phyloP scores from a whole-genome alignment of 2,113 vertebrate genomes.

The Oncorhynchus gorbuscha region DNA sequence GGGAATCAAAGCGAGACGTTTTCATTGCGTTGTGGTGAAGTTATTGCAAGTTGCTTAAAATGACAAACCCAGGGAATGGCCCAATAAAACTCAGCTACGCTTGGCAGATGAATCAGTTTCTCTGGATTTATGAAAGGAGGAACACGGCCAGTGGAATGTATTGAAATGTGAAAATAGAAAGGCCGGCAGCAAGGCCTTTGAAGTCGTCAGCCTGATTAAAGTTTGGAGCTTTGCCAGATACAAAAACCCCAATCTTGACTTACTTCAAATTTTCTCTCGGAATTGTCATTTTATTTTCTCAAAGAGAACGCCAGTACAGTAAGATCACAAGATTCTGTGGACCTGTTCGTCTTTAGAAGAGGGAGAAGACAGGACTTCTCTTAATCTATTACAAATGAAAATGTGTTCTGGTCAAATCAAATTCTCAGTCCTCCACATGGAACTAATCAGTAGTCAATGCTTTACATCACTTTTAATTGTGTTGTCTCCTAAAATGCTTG shows the following conservation, averaged over 20 bases:
- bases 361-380: constrained; percentile 23
- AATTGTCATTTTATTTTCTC: constrained; percentile 6
- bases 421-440: constrained; percentile 52
- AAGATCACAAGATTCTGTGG: constrained; percentile 18
- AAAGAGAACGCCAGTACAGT: constrained; percentile 21
- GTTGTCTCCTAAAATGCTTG: constrained; percentile 54
- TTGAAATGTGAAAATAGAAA: constrained; percentile 32
- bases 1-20: constrained; percentile 47
- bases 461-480: constrained; percentile 55
- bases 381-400: constrained; percentile 38
- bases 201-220: constrained; percentile 67
- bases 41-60: constrained; percentile 57
- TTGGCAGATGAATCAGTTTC: constrained; percentile 60
- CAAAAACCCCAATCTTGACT: constrained; percentile 24
- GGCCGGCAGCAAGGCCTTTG: constrained; percentile 41
- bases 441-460: constrained; percentile 62
- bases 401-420: constrained; percentile 42
- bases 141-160: constrained; percentile 46
- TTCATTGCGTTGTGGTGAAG: constrained; percentile 27
- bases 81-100: constrained; percentile 53
- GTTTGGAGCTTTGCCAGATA: constrained; percentile 54
- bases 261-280: constrained; percentile 21
- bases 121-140: constrained; percentile 55
- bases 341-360: constrained; percentile 26
- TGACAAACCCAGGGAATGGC: constrained; percentile 39